Percentiles rank a stretch among this genome's conserved stretches.
Conservation (phyloP, 2,888 invertebrate genomes). For the Odontothrips loti region DNA sequence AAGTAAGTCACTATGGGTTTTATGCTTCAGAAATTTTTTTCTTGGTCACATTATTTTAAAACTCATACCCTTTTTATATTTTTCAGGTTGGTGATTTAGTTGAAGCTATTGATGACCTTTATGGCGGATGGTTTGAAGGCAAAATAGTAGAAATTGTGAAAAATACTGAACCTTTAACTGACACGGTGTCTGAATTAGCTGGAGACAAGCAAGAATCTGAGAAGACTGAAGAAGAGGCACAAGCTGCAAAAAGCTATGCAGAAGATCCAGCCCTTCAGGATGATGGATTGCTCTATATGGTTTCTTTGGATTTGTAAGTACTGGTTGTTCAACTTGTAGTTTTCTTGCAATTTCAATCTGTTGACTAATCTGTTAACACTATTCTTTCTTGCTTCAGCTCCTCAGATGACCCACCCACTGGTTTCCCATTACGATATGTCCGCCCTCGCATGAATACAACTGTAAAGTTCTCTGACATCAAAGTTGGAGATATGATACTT, state of each 20-base stretch:
- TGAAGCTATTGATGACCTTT: conserved; percentile 46
- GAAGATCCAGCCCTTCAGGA: conserved; percentile 36
- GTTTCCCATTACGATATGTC: conserved; percentile 49
- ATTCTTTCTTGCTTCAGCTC: conserved; percentile 35
- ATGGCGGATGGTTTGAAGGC: conserved; percentile 44
- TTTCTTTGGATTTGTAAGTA: conserved; percentile 48
- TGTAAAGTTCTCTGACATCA: conserved; percentile 53
- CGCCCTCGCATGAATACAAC: conserved; percentile 62
- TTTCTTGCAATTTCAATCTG: not conserved
- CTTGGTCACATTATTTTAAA: not conserved
- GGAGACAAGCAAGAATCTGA: conserved; percentile 40
- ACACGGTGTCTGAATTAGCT: not conserved
- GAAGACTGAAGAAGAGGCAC: conserved; percentile 41
- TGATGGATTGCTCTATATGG: conserved; percentile 49
- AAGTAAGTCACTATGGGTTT: conserved; percentile 40
- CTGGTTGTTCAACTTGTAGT: not conserved
- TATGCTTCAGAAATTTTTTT: not conserved
- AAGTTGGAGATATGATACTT: conserved; percentile 61
- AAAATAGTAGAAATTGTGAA: conserved; percentile 37
- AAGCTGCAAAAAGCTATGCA: conserved; percentile 32
- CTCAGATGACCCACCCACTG: conserved; percentile 36
- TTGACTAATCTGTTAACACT: conserved; percentile 34
- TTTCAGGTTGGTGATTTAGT: conserved; percentile 41
- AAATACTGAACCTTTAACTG: conserved; percentile 29
- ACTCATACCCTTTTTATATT: not conserved